phyloP scores from a whole-genome alignment of 2,888 invertebrate species.

The Scelioninae gen. 2 region DNA sequence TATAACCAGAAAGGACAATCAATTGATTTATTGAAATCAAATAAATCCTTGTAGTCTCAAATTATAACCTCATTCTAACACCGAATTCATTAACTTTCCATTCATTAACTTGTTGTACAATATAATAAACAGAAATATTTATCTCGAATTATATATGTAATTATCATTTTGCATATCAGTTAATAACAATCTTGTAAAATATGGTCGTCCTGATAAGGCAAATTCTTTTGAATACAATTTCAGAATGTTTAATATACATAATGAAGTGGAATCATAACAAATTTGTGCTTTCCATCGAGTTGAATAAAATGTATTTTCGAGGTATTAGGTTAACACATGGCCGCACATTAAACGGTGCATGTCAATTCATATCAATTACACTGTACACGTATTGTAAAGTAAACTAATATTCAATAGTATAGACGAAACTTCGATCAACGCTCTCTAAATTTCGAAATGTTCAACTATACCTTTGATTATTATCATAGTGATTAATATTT shows the following conservation, averaged over 20 bases:
- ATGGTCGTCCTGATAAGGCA: conserved; percentile 21
- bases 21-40: too few species aligned
- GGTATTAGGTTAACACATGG: conserved; percentile 1
- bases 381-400: conserved; percentile 34
- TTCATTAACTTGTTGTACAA: too few species aligned
- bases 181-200: neutral
- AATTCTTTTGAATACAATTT: neutral
- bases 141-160: too few species aligned
- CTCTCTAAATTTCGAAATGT: neutral
- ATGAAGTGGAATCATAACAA: too few species aligned
- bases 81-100: too few species aligned
- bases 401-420: neutral
- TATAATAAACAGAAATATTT: too few species aligned
- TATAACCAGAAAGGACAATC: too few species aligned
- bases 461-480: neutral
- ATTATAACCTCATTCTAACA: too few species aligned
- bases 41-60: too few species aligned
- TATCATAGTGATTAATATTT: conserved; percentile 41
- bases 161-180: too few species aligned
- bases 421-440: neutral
- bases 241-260: neutral
- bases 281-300: conserved; percentile 9
- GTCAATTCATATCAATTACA: conserved; percentile 34
- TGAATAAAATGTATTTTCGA: conserved; percentile 29
- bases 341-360: neutral